These are phyloP conservation scores for Microtus pennsylvanicus DNA, from an alignment of 2,113 vertebrate species.

Conservation along the genomic window DNA sequence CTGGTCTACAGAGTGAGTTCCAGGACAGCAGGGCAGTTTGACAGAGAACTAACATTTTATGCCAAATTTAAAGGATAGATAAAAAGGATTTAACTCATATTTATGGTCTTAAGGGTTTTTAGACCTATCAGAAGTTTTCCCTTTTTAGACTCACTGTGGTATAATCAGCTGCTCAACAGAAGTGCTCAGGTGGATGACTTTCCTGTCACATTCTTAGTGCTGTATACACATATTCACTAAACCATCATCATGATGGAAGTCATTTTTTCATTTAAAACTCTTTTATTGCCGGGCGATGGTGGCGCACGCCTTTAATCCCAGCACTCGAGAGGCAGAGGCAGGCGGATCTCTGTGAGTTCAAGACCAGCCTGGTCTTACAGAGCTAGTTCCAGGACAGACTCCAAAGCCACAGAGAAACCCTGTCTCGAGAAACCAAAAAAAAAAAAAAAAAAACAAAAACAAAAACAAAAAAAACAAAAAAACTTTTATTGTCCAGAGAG, in stretches of 20 bases:
- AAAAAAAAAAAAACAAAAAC: no score
- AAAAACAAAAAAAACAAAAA: no score
- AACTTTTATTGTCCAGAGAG: background rate
- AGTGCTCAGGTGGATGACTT: background rate
- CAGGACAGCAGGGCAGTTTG: no score
- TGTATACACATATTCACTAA: background rate
- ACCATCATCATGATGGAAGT: background rate
- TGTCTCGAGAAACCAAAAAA: no score
- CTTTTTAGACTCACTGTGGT: background rate
- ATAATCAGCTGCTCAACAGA: background rate
- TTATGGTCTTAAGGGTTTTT: background rate
- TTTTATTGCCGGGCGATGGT: background rate
- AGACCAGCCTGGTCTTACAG: no score
- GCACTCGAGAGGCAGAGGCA: no score
- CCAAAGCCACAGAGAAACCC: no score
- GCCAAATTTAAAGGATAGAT: constrained; percentile 25
- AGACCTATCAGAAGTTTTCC: background rate
- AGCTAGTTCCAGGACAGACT: no score
- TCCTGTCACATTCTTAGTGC: background rate
- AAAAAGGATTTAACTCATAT: background rate
- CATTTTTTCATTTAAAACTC: background rate
- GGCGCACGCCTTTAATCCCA: no score
- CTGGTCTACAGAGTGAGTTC: no score
- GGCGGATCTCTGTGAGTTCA: no score
- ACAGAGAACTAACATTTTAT: background rate